Percentiles rank a stretch among this genome's conserved stretches.
These are phyloP conservation scores for Tachyglossus aculeatus DNA, from an alignment of 2,797 vertebrate genomes.

Conservation along the genomic window DNA sequence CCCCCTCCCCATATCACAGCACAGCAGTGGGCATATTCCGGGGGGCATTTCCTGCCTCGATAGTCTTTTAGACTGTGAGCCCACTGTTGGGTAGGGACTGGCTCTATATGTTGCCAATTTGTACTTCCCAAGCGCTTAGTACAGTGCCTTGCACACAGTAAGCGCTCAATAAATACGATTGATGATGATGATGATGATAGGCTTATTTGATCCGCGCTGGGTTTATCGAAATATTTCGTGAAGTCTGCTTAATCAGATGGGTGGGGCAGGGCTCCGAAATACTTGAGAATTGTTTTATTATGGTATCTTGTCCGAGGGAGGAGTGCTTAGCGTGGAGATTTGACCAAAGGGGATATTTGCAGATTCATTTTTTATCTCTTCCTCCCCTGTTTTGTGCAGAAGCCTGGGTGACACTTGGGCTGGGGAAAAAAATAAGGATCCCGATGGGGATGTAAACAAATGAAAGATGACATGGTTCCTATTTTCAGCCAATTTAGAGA, in stretches of 20 bases:
- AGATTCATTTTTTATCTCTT: constrained; percentile 38
- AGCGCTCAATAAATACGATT: no score
- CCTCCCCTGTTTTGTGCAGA: constrained; percentile 34
- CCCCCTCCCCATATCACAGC: no score
- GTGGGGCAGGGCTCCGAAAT: constrained; percentile 60
- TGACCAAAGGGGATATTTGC: constrained; percentile 33
- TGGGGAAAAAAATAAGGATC: constrained; percentile 4
- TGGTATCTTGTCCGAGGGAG: constrained; percentile 28
- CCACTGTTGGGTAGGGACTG: no score
- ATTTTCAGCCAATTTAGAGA: constrained; percentile 41
- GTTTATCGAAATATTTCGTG: constrained; percentile 60
- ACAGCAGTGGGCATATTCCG: constrained; percentile 49
- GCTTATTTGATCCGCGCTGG: constrained; percentile 61
- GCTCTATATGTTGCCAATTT: no score
- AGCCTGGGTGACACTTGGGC: constrained; percentile 49
- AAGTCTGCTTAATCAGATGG: constrained; percentile 55
- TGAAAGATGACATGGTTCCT: constrained; percentile 8
- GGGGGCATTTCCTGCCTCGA: constrained; percentile 57
- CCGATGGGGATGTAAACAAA: constrained; percentile 69
- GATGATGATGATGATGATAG: no score
- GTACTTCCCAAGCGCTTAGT: no score
- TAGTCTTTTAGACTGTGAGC: no score
- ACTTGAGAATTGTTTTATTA: constrained; percentile 54
- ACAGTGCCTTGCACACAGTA: no score
- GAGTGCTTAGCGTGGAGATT: constrained; percentile 26